Base-by-base conservation (phyloP, 2,888 invertebrate genomes). In the Drosophila rubida region DNA sequence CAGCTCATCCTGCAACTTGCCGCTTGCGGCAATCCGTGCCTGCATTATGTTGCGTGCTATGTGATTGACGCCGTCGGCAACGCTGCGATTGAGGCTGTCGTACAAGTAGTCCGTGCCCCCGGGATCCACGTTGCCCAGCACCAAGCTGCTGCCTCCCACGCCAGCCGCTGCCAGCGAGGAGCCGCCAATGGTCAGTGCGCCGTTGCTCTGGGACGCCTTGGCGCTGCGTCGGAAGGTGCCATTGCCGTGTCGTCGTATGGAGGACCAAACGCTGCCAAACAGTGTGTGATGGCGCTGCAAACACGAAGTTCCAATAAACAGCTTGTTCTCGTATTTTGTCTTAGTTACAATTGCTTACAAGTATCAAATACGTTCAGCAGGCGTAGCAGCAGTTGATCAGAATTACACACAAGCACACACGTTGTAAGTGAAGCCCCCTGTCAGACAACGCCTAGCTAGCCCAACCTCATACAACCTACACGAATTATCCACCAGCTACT, bases 191-290 rank as follows among this genome's bases (percentile, higher is more conserved):
- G 78, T 80, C 7, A 84, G 66, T 1, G 84, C 80, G 0, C 89
- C 87, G 53, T 90, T 90, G 62, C 81, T 79, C 39, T 90, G 89
- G 0, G 72, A 69, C n/a, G 89, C 85, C 73, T 87, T 88, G 53
- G 80, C 83, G 55, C 80, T 87, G 23, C 90, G 89, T 0, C 87
- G 81, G 69, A 92, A 91, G 22, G 90, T 90, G 32, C 85, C 90
- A 45, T 93, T 93, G 4, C 94, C 94, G 82, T 96, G 96, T 67
- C 96, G 94, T 88, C 96, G 94, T 93, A 98, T 96, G 69, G 97
- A 97, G 7, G 97, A 97, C 97, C 98, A 98, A 27, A 98, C 97
- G 87, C 96, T 97, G 58, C 99, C 99, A 90, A 99, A 99, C 51
- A 99, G 93, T 48, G 97, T 97, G 92, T 99, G 99, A 91, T 99